phyloP scores from a whole-genome alignment of 2,888 invertebrate genomes.

The Pecten maximus region DNA sequence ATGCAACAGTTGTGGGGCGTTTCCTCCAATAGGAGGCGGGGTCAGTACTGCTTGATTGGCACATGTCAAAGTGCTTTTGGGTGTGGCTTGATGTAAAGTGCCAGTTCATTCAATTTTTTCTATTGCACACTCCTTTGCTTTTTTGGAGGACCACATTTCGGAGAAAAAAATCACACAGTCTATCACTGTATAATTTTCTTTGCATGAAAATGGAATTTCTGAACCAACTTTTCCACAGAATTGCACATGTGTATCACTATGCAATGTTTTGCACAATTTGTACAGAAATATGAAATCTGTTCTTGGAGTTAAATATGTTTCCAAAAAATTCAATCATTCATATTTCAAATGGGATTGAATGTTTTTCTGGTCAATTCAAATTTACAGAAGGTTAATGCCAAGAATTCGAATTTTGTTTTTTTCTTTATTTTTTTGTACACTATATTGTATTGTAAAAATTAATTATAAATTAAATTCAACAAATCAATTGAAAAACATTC shows the following conservation, averaged over 20 bases:
- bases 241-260: neutral
- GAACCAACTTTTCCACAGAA: neutral
- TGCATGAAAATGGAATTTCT: neutral
- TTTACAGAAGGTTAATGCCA: no score
- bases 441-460: no score
- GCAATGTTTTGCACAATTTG: neutral
- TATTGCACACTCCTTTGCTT: neutral
- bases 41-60: conserved; percentile 8
- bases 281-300: neutral
- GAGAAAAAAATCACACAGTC: neutral
- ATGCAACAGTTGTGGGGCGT: neutral
- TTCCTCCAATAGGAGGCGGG: neutral
- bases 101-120: neutral
- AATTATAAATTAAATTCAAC: no score
- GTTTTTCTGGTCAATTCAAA: no score
- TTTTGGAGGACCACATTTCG: neutral
- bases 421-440: no score
- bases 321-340: no score
- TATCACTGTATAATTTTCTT: neutral
- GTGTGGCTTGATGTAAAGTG: neutral
- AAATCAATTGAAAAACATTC: no score
- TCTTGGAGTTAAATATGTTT: neutral
- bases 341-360: no score
- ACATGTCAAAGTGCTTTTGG: neutral
- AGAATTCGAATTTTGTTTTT: no score